These are phyloP conservation scores for Cephalopterus ornatus DNA, from an alignment of 2,113 vertebrate genomes.

Conservation along the genomic window DNA sequence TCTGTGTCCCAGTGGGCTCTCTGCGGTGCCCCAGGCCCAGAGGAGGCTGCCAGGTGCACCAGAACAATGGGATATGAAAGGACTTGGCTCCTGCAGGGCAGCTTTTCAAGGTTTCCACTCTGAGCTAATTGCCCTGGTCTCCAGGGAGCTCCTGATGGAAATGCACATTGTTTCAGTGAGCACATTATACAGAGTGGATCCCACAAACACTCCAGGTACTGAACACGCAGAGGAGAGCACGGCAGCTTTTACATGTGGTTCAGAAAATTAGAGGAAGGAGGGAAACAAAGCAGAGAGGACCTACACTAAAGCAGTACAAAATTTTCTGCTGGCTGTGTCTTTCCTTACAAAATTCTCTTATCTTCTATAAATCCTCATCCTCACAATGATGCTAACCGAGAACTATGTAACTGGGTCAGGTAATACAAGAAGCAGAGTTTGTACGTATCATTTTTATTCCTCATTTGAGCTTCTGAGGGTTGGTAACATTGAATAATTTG, in stretches of 20 bases:
- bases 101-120: background rate
- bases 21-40: background rate
- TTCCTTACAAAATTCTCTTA: background rate
- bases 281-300: background rate
- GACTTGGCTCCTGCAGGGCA: background rate
- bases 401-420: background rate
- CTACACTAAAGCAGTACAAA: background rate
- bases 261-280: background rate
- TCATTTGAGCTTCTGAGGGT: background rate
- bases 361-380: background rate
- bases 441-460: background rate
- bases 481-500: background rate
- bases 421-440: background rate
- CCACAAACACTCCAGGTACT: background rate
- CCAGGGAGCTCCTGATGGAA: background rate
- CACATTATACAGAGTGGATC: accelerated
- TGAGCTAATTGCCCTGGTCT: background rate
- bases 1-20: background rate
- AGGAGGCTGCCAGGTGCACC: background rate
- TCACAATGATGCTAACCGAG: background rate
- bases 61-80: background rate
- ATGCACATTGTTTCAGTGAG: background rate
- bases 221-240: background rate
- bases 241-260: background rate
- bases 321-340: background rate